These are phyloP conservation scores for Zoanthus solanderi DNA, from an alignment of 92 coral and sea anemone genomes.

Conservation along the genomic window DNA sequence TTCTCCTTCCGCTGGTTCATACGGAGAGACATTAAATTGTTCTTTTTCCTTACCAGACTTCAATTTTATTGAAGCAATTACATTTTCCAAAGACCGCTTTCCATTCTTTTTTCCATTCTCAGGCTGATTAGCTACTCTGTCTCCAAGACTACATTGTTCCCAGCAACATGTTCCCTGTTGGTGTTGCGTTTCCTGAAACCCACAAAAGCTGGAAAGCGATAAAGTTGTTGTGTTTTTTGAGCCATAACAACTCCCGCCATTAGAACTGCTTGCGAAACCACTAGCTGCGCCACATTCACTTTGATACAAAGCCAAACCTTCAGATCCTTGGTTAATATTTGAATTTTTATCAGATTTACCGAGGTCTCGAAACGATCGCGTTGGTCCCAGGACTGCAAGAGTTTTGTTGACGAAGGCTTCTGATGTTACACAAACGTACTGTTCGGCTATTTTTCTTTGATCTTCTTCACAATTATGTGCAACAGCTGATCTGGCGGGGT, in stretches of 20 bases:
- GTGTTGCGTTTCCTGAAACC: background rate
- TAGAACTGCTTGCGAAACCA: background rate
- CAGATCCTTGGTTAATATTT: no score
- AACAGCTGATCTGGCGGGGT: background rate
- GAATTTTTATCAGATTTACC: no score
- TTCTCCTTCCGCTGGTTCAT: no score
- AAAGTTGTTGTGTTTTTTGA: background rate
- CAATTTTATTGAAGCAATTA: slow-evolving; percentile 37
- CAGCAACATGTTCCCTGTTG: background rate
- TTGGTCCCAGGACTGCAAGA: background rate
- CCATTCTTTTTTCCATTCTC: slow-evolving; percentile 3
- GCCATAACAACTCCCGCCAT: background rate
- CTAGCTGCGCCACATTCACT: no score
- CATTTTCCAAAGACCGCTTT: slow-evolving; percentile 37
- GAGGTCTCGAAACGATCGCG: no score
- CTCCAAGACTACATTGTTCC: background rate
- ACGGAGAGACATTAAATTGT: background rate
- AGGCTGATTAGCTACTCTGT: background rate
- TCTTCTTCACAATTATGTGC: background rate
- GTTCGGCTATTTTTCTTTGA: background rate
- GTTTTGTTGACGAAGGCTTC: background rate
- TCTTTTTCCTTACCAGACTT: slow-evolving; percentile 14
- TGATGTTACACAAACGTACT: background rate
- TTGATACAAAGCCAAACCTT: no score
- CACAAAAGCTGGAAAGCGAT: background rate